Evolutionary conservation across 2,797 vertebrate genomes (phyloP).

Genomic region (Falco concolor): DNA sequence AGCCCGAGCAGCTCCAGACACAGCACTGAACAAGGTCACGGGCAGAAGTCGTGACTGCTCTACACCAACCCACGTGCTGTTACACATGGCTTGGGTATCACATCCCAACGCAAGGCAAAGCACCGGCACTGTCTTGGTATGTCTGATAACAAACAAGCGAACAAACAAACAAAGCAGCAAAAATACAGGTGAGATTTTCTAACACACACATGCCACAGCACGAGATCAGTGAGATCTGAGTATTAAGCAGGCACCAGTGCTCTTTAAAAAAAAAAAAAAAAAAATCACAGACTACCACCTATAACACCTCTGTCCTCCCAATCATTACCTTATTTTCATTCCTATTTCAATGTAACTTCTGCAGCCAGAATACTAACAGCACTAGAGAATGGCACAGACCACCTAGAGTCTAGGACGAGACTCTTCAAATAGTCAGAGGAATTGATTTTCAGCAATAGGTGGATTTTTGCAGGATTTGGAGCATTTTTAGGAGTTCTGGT

Average conservation of each 20-base stretch:
- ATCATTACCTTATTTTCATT: not conserved
- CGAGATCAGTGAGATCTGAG: not conserved
- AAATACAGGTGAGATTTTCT: not conserved
- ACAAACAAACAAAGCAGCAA: not conserved
- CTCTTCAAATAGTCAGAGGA: not conserved
- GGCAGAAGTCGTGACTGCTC: not conserved
- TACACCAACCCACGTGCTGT: fast-evolving
- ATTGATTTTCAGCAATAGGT: not conserved
- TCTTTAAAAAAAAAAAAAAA: not conserved
- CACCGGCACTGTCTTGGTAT: not conserved
- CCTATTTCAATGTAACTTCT: not conserved
- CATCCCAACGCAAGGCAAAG: not conserved
- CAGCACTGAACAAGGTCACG: not conserved
- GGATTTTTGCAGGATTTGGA: not conserved
- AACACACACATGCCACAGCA: not conserved
- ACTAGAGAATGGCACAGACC: not conserved
- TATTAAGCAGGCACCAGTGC: not conserved
- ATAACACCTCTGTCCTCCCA: not conserved
- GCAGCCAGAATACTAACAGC: not conserved
- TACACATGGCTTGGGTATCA: not conserved
- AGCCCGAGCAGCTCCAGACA: not conserved
- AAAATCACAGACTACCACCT: not conserved
- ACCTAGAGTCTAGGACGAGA: not conserved
- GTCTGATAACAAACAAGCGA: fast-evolving
- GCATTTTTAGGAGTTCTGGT: not conserved